These are phyloP conservation scores for Sebastes miniatus DNA, from an alignment of 2,797 vertebrate species.

Conservation along the genomic window DNA sequence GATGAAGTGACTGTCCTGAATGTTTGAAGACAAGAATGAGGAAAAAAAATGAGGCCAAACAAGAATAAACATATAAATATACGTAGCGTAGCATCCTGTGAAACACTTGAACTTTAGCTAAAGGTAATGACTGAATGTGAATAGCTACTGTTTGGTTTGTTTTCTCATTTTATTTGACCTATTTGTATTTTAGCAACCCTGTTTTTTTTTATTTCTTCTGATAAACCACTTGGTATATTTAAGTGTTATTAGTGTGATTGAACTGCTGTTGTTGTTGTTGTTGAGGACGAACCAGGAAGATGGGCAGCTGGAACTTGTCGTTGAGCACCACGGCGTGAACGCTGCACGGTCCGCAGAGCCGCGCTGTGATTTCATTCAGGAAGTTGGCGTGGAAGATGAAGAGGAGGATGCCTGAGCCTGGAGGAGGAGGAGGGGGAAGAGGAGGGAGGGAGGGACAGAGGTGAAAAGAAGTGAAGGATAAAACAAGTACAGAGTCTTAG, in stretches of 20 bases:
- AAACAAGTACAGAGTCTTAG: background rate
- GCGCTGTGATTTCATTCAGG: constrained; percentile 89
- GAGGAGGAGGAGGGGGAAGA: background rate
- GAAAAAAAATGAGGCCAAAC: background rate
- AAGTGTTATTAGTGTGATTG: background rate
- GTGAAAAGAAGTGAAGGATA: background rate
- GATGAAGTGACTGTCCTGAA: constrained; percentile 97
- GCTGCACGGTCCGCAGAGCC: constrained; percentile 94
- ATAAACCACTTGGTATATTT: background rate
- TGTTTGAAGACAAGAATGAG: constrained; percentile 18
- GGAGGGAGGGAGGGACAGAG: background rate
- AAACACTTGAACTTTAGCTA: background rate
- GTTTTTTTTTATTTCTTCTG: background rate
- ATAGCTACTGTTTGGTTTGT: background rate
- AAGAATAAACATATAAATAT: background rate
- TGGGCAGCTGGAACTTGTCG: constrained; percentile 96
- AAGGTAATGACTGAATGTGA: background rate
- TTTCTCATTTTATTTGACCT: too few species aligned
- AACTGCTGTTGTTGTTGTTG: background rate
- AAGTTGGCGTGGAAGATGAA: constrained; percentile 96
- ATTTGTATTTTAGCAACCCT: background rate
- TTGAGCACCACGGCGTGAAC: constrained; percentile 98
- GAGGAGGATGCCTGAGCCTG: constrained; percentile 93
- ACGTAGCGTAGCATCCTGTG: background rate
- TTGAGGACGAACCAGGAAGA: constrained; percentile 89